These are phyloP conservation scores for Nemopilema nomurai DNA, from an alignment of 30 jellyfish, hydroid and myxozoan species.

Conservation along the genomic window DNA sequence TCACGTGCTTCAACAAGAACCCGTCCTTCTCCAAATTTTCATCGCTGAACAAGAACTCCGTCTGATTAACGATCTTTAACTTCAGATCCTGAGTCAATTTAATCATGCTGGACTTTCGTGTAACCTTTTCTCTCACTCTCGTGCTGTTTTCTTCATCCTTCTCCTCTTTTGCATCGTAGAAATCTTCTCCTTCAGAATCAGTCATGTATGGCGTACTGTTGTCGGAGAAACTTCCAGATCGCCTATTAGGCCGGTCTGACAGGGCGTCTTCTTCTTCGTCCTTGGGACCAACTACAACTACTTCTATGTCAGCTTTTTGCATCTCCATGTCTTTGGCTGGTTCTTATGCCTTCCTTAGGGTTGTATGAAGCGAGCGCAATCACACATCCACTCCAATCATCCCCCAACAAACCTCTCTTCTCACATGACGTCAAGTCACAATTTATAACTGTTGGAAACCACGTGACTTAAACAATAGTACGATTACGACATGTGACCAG, in stretches of 20 bases:
- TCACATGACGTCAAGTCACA: not conserved
- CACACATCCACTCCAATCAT: not conserved
- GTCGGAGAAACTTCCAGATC: constrained; percentile 76
- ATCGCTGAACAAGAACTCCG: constrained; percentile 93
- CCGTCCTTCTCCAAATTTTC: constrained; percentile 94
- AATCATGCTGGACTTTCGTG: constrained; percentile 49
- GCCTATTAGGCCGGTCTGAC: constrained; percentile 45
- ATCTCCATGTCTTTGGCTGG: constrained; percentile 18
- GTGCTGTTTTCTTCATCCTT: constrained; percentile 7
- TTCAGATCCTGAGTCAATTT: constrained; percentile 76
- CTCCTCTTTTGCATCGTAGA: constrained; percentile 51
- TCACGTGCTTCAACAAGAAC: constrained; percentile 93
- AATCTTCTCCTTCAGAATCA: constrained; percentile 75
- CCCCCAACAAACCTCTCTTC: not conserved
- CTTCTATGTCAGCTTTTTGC: constrained; percentile 46
- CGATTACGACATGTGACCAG: not conserved
- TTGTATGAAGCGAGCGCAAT: not conserved
- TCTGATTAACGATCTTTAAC: constrained; percentile 77
- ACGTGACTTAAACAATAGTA: not conserved
- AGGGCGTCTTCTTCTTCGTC: constrained; percentile 50
- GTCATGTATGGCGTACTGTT: constrained; percentile 75
- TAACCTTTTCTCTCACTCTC: constrained; percentile 18
- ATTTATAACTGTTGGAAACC: not conserved
- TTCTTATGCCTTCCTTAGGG: not conserved
- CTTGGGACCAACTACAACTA: constrained; percentile 47